Evolutionary conservation across 2,888 invertebrate genomes (phyloP), one percentile per base, ranked within the genome.

Genomic region (Tipula vernalis): DNA sequence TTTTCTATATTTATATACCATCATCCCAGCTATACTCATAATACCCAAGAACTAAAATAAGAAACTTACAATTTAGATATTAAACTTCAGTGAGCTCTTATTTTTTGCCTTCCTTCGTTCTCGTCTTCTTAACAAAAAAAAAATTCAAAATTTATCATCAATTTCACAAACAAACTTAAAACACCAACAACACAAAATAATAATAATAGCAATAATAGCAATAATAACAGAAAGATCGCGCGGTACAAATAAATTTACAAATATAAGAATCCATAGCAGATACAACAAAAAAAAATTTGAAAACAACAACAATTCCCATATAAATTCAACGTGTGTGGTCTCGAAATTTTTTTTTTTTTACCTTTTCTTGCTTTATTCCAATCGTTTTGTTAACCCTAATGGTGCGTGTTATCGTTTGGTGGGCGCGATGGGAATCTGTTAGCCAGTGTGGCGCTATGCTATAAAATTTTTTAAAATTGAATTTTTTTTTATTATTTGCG

Each of bases 31-130:
- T 28, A 71, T 28, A 57, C 5, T 15, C 51, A 15, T 28, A 39
- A 8, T 28, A 57, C 10, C n/a, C 71, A 71, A 71, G 71, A 71
- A 71, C 71, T 71, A 71, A 71, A 71, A 71, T 71, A 71, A 71
- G 71, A 71, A 71, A 71, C 71, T 71, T 71, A 71, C 71, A 71
- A 71, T 71, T 71, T 71, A 71, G 71, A 71, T 71, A 71, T 71
- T 71, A 71, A 71, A 71, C 71, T 71, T 71, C 71, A 71, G 71
- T 71, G 71, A 71, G 71, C 71, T 71, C 71, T 71, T 71, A 71
- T 71, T 71, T 71, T 71, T 71, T 71, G 28, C 71, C 28, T 71
- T 71, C 71, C 71, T 28, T 71, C 28, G 71, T 28, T 71, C 71
- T 71, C 28, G 71, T 71, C 71, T 71, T 71, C 71, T 71, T 71